Conservation (phyloP, 2,113 vertebrate genomes). For the Myotis lucifugus region DNA sequence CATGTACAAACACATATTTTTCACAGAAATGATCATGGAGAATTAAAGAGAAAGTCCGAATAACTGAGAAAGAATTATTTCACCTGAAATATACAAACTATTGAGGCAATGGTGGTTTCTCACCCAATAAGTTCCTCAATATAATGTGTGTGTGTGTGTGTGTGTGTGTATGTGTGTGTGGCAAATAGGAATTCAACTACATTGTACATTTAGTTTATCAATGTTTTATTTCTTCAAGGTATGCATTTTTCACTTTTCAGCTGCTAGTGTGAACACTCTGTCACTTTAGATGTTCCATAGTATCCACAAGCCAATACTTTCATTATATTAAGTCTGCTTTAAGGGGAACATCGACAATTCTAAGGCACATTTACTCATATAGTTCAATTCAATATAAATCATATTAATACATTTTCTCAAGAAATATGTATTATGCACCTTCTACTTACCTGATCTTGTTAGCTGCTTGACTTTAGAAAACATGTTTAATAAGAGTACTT, state of each 20-base stretch:
- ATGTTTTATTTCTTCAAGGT: conserved; percentile 1
- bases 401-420: not conserved
- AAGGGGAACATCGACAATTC: not conserved
- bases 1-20: not conserved
- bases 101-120: not conserved
- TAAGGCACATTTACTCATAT: not conserved
- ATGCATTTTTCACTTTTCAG: not conserved
- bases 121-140: not conserved
- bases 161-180: not conserved
- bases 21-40: not conserved
- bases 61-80: not conserved
- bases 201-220: not conserved
- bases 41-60: not conserved
- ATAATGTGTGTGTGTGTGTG: not conserved
- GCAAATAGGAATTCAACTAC: not conserved
- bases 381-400: conserved; percentile 16
- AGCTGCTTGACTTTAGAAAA: conserved; percentile 3
- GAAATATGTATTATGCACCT: not conserved
- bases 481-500: not conserved
- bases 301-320: not conserved
- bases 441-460: not conserved
- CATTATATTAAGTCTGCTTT: not conserved
- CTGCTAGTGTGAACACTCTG: not conserved
- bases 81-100: not conserved
- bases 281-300: not conserved